phyloP scores from a whole-genome alignment of 2,888 invertebrate species.

The Hypselothyrea guttata region DNA sequence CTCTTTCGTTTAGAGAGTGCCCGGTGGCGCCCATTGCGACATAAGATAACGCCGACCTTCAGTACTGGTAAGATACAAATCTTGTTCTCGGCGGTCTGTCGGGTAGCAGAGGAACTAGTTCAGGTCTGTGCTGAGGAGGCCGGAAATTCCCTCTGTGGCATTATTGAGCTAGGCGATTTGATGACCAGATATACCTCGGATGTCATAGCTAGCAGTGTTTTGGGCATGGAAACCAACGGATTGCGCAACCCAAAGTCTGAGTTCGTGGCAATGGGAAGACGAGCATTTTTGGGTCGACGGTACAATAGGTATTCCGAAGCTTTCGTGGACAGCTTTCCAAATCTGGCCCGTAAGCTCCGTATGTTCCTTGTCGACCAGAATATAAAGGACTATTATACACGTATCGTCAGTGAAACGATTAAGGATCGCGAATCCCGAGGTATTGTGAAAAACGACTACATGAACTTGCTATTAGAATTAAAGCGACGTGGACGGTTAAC shows the following conservation, averaged over 20 bases:
- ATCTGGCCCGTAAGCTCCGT: constrained; percentile 55
- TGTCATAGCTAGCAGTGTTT: constrained; percentile 82
- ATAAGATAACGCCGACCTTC: constrained; percentile 83
- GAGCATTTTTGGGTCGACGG: constrained; percentile 59
- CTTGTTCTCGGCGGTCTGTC: constrained; percentile 80
- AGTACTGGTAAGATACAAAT: constrained; percentile 83
- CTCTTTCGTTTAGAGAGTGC: constrained; percentile 74
- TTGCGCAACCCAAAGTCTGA: constrained; percentile 79
- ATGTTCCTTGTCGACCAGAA: constrained; percentile 55
- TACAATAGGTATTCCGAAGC: constrained; percentile 42
- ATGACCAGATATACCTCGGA: constrained; percentile 83
- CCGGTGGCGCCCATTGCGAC: constrained; percentile 82
- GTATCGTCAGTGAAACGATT: constrained; percentile 79
- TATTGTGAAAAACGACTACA: constrained; percentile 82
- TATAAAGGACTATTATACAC: constrained; percentile 69
- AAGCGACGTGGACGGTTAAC: constrained; percentile 65
- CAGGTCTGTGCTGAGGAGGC: constrained; percentile 35
- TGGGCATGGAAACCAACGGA: constrained; percentile 82
- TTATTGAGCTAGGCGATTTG: constrained; percentile 68
- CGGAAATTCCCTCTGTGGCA: constrained; percentile 59
- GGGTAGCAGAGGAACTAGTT: constrained; percentile 50
- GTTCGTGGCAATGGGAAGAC: constrained; percentile 73
- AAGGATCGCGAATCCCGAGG: constrained; percentile 75
- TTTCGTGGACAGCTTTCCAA: constrained; percentile 58
- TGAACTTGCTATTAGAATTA: constrained; percentile 82